A percentile compares a stretch with the other conserved stretches of the same genome.
Conservation (phyloP, 2,113 vertebrate genomes). For the Laticauda colubrina region DNA sequence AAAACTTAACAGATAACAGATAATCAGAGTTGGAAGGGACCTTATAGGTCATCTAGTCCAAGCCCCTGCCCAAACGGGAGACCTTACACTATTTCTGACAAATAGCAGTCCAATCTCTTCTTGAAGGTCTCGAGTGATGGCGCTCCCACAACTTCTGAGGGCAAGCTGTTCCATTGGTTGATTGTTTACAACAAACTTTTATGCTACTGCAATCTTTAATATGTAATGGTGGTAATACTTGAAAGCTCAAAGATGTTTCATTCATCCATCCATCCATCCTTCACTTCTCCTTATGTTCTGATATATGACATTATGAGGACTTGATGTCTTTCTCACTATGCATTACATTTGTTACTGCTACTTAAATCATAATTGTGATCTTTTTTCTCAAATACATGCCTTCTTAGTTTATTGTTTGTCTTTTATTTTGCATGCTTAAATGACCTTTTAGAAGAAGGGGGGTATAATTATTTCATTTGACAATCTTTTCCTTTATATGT, state of each 20-base stretch:
- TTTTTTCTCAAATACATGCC: not conserved
- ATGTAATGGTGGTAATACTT: not conserved
- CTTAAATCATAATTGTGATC: not conserved
- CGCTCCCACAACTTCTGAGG: too few species aligned
- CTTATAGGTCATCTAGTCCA: too few species aligned
- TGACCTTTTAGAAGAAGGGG: not conserved
- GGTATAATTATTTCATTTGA: not conserved
- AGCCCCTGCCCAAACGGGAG: too few species aligned
- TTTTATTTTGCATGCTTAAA: not conserved
- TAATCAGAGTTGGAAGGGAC: too few species aligned
- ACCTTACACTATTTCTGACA: too few species aligned
- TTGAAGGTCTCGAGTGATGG: too few species aligned
- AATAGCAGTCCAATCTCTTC: too few species aligned
- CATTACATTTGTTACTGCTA: not conserved
- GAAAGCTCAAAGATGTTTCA: not conserved
- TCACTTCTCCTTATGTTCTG: not conserved
- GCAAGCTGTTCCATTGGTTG: too few species aligned
- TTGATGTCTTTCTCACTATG: not conserved
- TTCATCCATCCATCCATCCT: not conserved
- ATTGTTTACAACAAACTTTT: not conserved
- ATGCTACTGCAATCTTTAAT: not conserved
- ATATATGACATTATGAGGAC: not conserved
- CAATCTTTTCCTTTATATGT: not conserved
- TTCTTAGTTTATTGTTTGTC: not conserved
- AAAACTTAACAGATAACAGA: too few species aligned